Base-by-base conservation (phyloP, 2,888 invertebrate species). In the Drepana falcataria region DNA sequence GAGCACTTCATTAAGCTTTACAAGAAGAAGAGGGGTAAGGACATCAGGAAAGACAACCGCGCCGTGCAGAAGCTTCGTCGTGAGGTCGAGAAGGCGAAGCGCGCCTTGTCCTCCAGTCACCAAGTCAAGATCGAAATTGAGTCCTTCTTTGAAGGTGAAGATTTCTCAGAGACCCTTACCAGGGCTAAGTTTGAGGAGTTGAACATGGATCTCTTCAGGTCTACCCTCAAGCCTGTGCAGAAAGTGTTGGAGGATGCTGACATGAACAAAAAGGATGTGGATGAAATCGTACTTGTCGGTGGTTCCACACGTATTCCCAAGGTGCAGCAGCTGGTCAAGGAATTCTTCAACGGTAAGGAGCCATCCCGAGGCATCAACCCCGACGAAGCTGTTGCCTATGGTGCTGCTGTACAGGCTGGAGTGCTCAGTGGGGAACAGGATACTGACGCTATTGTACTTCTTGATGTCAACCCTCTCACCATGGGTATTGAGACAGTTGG, bases 401-500 rank as follows among this genome's bases (percentile, higher is more conserved):
- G 99, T 76, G 99, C 99, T 48, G 99, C 99, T 65, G 99, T 99
- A 5, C 99, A 99, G 91, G 99, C 98, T 78, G 99, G 99, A 70
- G 99, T 99, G 1, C 94, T 99, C 58, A 97, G 97, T 59, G 98
- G 99, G 54, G 99, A 99, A 92, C 98, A 99, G 87, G 98, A 98
- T 79, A 98, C 98, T 2, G 98, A 98, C 70, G 98, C 98, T 55
- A 96, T 99, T 67, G 98, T 99, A 0, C 93, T 99, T 59, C 93
- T 99, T 63, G 99, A 99, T 84, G 99, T 99, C 54, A 99, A 99
- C 86, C 99, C 99, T 67, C 93, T 99, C 64, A 99, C 99, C 64
- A 94, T 99, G 95, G 99, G 99, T 89, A 99, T 99, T 79, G 99
- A 99, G 91, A 99, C 99, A 48, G 99, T 99, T 52, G 99, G 99